phyloP scores from a whole-genome alignment of 2,113 vertebrate genomes.

The Ceyx cyanopectus region DNA sequence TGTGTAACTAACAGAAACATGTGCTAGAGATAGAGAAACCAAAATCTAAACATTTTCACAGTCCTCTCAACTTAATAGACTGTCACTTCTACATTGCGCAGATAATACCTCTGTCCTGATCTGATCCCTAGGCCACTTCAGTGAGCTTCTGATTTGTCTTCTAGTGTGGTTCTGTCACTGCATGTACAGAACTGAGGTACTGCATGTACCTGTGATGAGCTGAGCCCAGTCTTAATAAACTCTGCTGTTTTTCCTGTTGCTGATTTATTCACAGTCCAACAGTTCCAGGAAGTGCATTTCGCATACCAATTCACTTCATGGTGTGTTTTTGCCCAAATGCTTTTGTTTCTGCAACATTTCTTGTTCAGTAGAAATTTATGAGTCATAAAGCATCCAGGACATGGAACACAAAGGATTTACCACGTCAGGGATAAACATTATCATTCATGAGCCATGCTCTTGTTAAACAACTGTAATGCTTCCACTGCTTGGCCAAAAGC shows the following conservation, averaged over 20 bases:
- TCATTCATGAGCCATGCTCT: background rate
- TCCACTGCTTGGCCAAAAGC: background rate
- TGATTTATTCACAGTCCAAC: background rate
- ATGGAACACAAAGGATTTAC: background rate
- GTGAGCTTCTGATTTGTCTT: background rate
- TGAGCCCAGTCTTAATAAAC: background rate
- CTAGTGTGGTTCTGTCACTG: background rate
- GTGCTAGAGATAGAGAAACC: background rate
- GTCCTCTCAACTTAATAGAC: background rate
- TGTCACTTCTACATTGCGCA: background rate
- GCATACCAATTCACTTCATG: background rate
- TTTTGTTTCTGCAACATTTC: background rate
- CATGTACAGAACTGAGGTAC: too few species aligned
- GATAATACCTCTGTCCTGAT: background rate
- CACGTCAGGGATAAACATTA: background rate
- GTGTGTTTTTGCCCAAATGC: background rate
- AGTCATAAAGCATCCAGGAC: background rate
- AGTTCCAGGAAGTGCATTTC: background rate
- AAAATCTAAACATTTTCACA: slow-evolving; percentile 5
- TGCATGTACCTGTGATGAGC: background rate
- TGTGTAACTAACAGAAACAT: background rate
- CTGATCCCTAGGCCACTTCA: background rate
- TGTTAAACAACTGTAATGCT: background rate
- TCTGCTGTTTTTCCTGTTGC: background rate
- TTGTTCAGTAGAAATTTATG: background rate